Percentiles rank a stretch among this genome's conserved stretches.
These are phyloP conservation scores for Macrostomum cliftonense DNA, from an alignment of 2,888 invertebrate species.

Conservation along the genomic window DNA sequence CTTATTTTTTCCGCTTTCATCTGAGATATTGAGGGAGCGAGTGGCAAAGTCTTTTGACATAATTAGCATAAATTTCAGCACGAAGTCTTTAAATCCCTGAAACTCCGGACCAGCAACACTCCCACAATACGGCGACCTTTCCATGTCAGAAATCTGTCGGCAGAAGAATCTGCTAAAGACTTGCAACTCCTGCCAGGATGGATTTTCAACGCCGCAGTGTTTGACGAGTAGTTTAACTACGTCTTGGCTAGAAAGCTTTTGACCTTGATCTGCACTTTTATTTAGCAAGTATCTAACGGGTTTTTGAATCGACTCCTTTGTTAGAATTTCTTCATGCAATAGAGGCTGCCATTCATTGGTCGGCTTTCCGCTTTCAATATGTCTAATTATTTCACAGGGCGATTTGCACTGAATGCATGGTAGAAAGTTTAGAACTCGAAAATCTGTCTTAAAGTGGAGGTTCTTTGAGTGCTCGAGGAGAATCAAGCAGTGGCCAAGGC, in stretches of 20 bases:
- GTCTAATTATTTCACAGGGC: too few species aligned
- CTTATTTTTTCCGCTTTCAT: conserved; percentile 13
- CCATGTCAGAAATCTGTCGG: conserved; percentile 5
- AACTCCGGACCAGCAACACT: conserved; percentile 14
- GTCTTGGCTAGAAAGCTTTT: background rate
- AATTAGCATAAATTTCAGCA: conserved; percentile 20
- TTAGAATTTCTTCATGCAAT: too few species aligned
- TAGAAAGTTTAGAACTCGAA: too few species aligned
- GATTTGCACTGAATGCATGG: too few species aligned
- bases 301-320: too few species aligned
- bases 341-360: too few species aligned
- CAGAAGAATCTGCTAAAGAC: background rate
- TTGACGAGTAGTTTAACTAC: background rate
- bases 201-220: background rate
- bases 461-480: too few species aligned
- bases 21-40: conserved; percentile 20
- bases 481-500: too few species aligned
- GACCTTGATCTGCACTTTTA: too few species aligned
- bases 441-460: too few species aligned
- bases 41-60: conserved; percentile 27
- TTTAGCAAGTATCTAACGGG: too few species aligned
- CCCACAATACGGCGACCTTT: conserved; percentile 18
- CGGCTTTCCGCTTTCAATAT: too few species aligned
- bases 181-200: conserved; percentile 2
- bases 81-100: conserved; percentile 22